Evolutionary conservation across 2,797 vertebrate genomes (phyloP), one percentile per base, ranked within the genome.

Genomic region (Sitta carolinensis): DNA sequence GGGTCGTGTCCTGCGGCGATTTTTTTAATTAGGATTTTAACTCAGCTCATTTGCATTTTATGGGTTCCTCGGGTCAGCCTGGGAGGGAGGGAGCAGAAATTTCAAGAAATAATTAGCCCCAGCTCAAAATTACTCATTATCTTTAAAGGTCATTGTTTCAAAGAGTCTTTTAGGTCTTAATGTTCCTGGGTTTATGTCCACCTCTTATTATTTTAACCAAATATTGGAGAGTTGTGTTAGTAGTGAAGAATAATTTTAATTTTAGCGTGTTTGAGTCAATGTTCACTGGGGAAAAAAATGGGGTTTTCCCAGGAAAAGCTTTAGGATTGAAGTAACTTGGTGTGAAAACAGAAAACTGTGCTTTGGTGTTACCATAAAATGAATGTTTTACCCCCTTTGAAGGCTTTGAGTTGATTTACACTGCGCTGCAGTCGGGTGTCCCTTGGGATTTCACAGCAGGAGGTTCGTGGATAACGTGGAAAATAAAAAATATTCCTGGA

Each of bases 11-110:
- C 92, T 23, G 52, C 15, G 32, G 84, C 61, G 0, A 16, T 2
- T 52, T 11, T 83, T 87, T 80, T 90, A 83, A 88, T 91, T 21
- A 40, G 64, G 43, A 9, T 66, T 84, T 90, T 50, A 50, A 87
- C 30, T 17, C 1, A 3, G 1, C 54, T 54, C 26, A 16, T 85
- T 83, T 80, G 76, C 54, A 59, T 96, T 77, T 94, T 20, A 6
- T 20, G 58, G 76, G 18, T 42, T 86, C 52, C 85, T 59, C 3
- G 1, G 84, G 77, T 51, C 68, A 13, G 16, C 3, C 5, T 25
- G 75, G 85, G 64, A 50, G 17, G 2, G 64, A 50, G 15, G 2
- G n/a, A 70, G 16, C 36, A 12, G 21, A 10, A 45, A 2, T 27
- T 61, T 11, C 58, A 13, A 61, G 42, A 10, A 73, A 36, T 78